These are phyloP conservation scores for Protaetia brevitarsis DNA, from an alignment of 1,140 invertebrate genomes.

Conservation along the genomic window DNA sequence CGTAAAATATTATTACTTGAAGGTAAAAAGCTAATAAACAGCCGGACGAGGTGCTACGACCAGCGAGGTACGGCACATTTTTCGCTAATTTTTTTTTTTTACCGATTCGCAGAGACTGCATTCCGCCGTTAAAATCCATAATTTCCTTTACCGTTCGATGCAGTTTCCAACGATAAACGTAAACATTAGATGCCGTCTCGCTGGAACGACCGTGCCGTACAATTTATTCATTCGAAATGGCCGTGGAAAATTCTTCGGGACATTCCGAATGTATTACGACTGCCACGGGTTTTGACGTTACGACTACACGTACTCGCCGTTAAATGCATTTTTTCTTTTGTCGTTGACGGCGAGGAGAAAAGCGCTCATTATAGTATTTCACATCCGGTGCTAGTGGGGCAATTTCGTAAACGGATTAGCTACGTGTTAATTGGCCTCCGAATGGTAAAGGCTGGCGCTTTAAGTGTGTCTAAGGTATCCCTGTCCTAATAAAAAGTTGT, in stretches of 20 bases:
- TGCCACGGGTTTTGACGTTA: too few species aligned
- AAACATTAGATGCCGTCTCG: not conserved
- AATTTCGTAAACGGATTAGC: constrained; percentile 5
- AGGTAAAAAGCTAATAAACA: not conserved
- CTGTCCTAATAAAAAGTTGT: not conserved
- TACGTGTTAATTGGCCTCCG: not conserved
- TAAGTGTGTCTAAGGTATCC: not conserved
- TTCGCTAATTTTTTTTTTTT: not conserved
- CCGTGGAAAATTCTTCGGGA: not conserved
- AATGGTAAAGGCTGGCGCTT: not conserved
- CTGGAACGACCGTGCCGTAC: not conserved
- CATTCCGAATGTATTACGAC: constrained; percentile 2
- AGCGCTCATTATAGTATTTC: constrained; percentile 6
- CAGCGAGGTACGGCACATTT: not conserved
- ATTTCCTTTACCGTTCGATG: not conserved
- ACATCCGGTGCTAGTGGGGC: constrained; percentile 1
- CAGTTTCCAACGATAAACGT: constrained; percentile 1
- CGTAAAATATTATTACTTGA: not conserved
- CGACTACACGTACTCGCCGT: not conserved
- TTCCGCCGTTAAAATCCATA: constrained; percentile 2
- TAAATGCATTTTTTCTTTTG: not conserved
- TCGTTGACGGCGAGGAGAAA: not conserved
- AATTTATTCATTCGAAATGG: not conserved
- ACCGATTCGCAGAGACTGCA: not conserved
- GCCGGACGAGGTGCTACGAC: not conserved